Conservation (phyloP, 1,140 invertebrate genomes). For the Nephila pilipes region DNA sequence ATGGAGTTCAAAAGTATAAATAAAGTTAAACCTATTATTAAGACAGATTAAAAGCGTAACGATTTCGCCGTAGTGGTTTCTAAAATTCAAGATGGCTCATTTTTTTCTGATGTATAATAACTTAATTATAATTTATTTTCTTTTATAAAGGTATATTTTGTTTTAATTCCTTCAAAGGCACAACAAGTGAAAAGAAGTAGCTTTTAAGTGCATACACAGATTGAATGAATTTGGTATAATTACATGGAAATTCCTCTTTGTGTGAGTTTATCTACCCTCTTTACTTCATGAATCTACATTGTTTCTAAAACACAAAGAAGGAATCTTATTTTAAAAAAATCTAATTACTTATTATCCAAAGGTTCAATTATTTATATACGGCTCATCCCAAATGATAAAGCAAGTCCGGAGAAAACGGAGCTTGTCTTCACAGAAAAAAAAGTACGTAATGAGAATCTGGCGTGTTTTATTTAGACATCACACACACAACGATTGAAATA, state of each 20-base stretch:
- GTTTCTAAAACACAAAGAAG: not conserved
- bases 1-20: too few relatives aligned
- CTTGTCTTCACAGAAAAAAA: not conserved
- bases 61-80: too few relatives aligned
- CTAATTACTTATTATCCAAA: not conserved
- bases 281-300: not conserved
- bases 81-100: too few relatives aligned
- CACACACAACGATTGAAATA: slow-evolving; percentile 2
- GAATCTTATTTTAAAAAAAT: not conserved
- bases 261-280: not conserved
- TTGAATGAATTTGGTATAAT: not conserved
- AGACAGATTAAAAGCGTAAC: too few relatives aligned
- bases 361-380: not conserved
- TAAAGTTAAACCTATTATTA: too few relatives aligned
- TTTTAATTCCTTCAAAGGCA: not conserved
- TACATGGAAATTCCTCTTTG: not conserved
- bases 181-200: not conserved
- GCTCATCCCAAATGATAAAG: not conserved
- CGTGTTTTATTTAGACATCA: slow-evolving; percentile 29
- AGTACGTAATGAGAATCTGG: not conserved
- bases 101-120: not conserved
- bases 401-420: not conserved
- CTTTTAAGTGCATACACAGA: not conserved
- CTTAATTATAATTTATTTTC: not conserved
- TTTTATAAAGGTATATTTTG: not conserved